phyloP scores from a whole-genome alignment of 2,113 vertebrate species.

The Turnix velox region DNA sequence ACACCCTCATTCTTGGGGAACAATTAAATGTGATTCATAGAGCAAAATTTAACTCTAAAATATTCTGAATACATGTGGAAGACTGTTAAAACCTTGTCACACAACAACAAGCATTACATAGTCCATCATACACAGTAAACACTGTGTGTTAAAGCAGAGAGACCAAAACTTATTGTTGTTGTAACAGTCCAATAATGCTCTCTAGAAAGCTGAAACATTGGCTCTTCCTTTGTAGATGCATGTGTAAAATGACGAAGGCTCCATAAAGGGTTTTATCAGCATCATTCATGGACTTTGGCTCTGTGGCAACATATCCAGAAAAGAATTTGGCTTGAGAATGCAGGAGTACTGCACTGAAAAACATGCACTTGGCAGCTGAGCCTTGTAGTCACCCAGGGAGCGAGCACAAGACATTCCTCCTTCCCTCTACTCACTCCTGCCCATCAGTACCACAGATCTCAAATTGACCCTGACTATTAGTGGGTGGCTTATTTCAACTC shows the following conservation, averaged over 20 bases:
- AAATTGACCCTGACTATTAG: background rate
- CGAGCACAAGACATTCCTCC: fast-evolving
- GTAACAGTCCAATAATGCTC: background rate
- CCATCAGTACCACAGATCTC: background rate
- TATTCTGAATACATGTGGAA: background rate
- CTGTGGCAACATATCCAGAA: background rate
- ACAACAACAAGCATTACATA: background rate
- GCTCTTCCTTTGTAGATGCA: background rate
- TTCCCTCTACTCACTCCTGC: background rate
- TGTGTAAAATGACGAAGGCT: background rate
- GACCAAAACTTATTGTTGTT: background rate
- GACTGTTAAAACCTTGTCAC: background rate
- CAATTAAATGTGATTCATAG: background rate
- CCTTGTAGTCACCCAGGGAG: fast-evolving
- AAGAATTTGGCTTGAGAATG: background rate
- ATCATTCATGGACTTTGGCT: background rate
- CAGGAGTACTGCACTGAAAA: background rate
- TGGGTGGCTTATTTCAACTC: background rate
- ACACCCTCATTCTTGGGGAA: background rate
- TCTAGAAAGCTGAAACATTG: background rate
- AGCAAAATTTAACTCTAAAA: background rate
- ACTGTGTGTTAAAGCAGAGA: background rate
- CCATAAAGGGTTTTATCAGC: background rate
- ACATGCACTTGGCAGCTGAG: background rate
- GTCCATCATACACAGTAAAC: background rate